A percentile compares a stretch with the other conserved stretches of the same genome.
phyloP scores from a whole-genome alignment of 2,113 vertebrate genomes.

The Toxostoma redivivum region DNA sequence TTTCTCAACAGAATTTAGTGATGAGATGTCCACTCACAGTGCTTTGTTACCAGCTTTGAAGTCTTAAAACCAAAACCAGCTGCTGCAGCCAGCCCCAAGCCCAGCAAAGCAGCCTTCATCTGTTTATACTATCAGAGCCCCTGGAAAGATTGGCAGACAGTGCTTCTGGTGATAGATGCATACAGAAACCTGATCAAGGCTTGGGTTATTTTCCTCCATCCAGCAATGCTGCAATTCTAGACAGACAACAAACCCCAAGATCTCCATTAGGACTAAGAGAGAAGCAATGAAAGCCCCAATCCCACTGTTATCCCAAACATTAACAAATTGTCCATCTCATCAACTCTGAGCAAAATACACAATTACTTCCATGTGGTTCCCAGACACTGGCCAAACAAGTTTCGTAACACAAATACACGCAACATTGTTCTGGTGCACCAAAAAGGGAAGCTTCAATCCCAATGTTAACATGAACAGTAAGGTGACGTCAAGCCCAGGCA shows the following conservation, averaged over 20 bases:
- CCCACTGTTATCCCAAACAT: not conserved
- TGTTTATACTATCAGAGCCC: conserved; percentile 50
- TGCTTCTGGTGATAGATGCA: conserved; percentile 42
- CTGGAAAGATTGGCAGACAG: conserved; percentile 47
- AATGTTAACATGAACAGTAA: not conserved
- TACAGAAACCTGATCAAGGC: conserved; percentile 44
- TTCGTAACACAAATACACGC: not conserved
- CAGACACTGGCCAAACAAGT: not conserved
- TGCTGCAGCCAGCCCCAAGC: conserved; percentile 16
- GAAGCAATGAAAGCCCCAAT: not conserved
- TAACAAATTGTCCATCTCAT: conserved; percentile 2
- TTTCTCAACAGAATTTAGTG: not conserved
- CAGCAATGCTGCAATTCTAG: conserved; percentile 25
- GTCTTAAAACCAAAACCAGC: conserved; percentile 70
- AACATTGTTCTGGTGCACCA: fast-evolving
- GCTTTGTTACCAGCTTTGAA: conserved; percentile 38
- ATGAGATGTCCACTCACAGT: not conserved
- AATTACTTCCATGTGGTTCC: conserved; percentile 4
- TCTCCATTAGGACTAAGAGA: conserved; percentile 18
- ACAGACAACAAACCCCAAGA: conserved; percentile 37
- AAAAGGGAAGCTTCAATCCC: not conserved
- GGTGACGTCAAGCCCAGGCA: not conserved
- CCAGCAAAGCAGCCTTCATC: not conserved
- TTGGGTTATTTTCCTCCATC: conserved; percentile 5
- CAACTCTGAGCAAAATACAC: not conserved